These are phyloP conservation scores for Ciconia maguari DNA, from an alignment of 2,113 vertebrate species.

Conservation along the genomic window DNA sequence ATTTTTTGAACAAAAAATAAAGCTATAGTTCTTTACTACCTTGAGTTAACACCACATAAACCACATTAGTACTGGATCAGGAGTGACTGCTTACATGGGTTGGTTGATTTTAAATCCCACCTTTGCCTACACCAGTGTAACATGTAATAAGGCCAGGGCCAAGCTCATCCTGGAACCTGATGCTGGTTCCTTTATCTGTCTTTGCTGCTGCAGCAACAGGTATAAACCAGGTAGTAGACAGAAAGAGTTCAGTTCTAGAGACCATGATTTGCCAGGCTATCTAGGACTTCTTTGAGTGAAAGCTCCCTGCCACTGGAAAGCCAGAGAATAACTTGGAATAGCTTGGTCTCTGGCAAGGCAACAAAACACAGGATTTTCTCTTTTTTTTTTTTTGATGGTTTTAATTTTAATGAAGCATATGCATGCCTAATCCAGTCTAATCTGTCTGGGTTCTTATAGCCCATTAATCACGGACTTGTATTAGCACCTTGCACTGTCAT, in stretches of 20 bases:
- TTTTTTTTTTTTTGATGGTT: background rate
- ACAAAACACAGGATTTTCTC: background rate
- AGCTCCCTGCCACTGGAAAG: background rate
- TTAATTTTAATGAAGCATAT: constrained; percentile 16
- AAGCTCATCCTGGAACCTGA: background rate
- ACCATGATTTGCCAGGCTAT: background rate
- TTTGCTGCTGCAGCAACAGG: background rate
- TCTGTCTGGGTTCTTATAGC: constrained; percentile 33
- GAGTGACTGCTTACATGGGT: background rate
- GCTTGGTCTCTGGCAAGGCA: background rate
- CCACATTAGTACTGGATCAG: background rate
- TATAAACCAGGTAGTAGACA: background rate
- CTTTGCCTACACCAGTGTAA: background rate
- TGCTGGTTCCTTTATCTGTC: background rate
- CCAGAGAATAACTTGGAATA: background rate
- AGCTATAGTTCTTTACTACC: background rate
- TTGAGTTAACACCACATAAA: background rate
- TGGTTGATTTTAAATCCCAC: background rate
- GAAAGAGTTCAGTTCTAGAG: background rate
- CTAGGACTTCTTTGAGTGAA: background rate
- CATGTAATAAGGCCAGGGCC: background rate
- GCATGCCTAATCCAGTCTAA: constrained; percentile 40
- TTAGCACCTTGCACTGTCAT: constrained; percentile 24
- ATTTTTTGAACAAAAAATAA: background rate
- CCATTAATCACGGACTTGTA: constrained; percentile 51